These are phyloP conservation scores for Darevskia nairensis DNA, from an alignment of 2,797 vertebrate genomes.

Conservation along the genomic window DNA sequence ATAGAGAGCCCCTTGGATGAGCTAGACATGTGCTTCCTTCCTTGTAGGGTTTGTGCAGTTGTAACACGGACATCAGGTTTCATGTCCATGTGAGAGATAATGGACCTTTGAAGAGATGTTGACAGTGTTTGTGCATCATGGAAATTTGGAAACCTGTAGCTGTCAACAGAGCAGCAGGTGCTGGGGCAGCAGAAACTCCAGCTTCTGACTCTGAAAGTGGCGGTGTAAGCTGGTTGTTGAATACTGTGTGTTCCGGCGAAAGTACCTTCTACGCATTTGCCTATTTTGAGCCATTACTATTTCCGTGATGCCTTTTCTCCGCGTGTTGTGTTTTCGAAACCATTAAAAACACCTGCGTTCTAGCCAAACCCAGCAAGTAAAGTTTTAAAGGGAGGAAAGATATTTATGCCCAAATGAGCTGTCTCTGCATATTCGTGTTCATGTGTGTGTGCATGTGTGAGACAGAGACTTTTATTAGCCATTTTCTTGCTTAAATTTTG, in stretches of 20 bases:
- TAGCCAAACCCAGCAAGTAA: neutral
- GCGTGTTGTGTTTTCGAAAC: neutral
- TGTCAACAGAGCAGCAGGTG: conserved; percentile 69
- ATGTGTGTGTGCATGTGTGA: neutral
- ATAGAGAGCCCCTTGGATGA: neutral
- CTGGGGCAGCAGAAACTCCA: conserved; percentile 52
- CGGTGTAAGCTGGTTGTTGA: neutral
- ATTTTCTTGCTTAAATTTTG: neutral
- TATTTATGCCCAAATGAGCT: neutral
- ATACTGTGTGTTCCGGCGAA: conserved; percentile 28
- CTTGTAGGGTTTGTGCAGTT: conserved; percentile 23
- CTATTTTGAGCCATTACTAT: conserved; percentile 38
- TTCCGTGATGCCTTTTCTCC: neutral
- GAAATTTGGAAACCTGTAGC: conserved; percentile 67
- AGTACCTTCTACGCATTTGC: conserved; percentile 16
- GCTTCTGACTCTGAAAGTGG: conserved; percentile 31
- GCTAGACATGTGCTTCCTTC: conserved; percentile 29
- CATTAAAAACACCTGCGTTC: neutral
- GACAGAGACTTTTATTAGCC: neutral
- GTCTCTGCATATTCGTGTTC: fast-evolving
- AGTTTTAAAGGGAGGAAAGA: neutral
- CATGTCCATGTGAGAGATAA: conserved; percentile 54
- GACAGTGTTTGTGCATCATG: conserved; percentile 59
- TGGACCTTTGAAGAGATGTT: conserved; percentile 46
- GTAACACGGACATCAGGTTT: conserved; percentile 56